Evolutionary conservation across 1,140 invertebrate genomes (phyloP).

Genomic region (Apis dorsata): DNA sequence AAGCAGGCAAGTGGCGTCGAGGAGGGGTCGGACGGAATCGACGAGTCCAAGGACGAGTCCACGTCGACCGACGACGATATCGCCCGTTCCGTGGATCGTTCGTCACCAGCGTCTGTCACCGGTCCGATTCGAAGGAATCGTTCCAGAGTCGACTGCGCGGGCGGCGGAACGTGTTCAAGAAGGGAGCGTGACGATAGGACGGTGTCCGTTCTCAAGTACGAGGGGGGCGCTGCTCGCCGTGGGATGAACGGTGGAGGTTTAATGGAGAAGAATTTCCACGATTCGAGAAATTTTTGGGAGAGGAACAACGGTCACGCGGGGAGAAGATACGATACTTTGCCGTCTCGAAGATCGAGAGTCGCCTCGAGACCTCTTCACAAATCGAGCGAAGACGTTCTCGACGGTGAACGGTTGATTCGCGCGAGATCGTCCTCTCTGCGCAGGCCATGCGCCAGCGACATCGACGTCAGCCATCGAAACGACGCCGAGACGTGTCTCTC

Average conservation of each 20-base stretch:
- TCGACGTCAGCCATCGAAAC: slow-evolving; percentile 58
- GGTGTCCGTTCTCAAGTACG: neutral
- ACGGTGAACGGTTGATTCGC: slow-evolving; percentile 57
- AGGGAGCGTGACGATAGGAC: neutral
- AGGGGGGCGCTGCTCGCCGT: neutral
- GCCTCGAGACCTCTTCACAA: slow-evolving; percentile 68
- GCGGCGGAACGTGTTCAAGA: slow-evolving; percentile 29
- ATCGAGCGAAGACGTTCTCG: slow-evolving; percentile 72
- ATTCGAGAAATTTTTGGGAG: neutral
- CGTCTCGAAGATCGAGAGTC: slow-evolving; percentile 60
- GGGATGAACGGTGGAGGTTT: neutral
- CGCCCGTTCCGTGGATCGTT: slow-evolving; percentile 25
- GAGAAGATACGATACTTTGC: slow-evolving; percentile 73
- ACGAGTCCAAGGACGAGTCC: slow-evolving; percentile 48
- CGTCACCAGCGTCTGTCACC: slow-evolving; percentile 38
- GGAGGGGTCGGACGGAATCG: slow-evolving; percentile 26
- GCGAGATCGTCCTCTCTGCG: slow-evolving; percentile 33
- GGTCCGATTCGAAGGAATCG: slow-evolving; percentile 64
- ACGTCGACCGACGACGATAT: slow-evolving; percentile 60
- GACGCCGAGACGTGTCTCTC: neutral
- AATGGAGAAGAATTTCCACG: neutral
- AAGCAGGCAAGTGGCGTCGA: too few relatives aligned
- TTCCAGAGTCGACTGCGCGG: slow-evolving; percentile 56
- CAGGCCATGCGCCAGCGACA: slow-evolving; percentile 59
- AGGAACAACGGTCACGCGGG: slow-evolving; percentile 26